Base-by-base conservation (phyloP, 2,797 vertebrate genomes). In the Xerus rutilus region DNA sequence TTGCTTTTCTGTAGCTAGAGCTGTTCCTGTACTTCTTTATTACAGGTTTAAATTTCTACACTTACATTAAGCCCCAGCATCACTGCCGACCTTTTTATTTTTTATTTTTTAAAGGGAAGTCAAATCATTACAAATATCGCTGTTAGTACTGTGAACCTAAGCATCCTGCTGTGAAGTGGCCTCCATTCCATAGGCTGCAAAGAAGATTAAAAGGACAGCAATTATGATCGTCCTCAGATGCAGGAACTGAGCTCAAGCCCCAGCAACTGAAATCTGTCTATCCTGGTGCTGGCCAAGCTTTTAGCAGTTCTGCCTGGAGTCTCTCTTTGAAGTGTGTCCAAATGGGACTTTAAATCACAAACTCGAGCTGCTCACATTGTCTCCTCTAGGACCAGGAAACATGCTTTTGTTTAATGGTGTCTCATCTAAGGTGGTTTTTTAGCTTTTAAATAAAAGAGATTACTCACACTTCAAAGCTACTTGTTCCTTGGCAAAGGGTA, bases 251-350 rank as follows among this genome's bases (percentile, higher is more conserved):
- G 76, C 78, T 79, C 74, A 67, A 72, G 77, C 47, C 28, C 35
- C 15, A 0, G 25, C 17, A 32, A 94, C 89, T 91, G 11, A 88
- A 74, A 47, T 89, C 47, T 54, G 32, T 70, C 28, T 2, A 25
- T 83, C 82, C 93, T 65, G 23, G 78, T 32, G 86, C 52, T 64
- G 39, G 72, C 0, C 0, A 76, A 15, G 85, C 76, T 81, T 52
- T 92, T 57, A 93, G 74, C 59, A 20, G 32, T 15, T 83, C 70
- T 91, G 87, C 89, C 95, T 83, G 62, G 57, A 89, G 92, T 25
- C 25, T n/a, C 6, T 69, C 95, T 98, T 93, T 96, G 91, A 98
- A 94, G 96, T 89, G 57, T 32, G 69, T 94, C 94, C 96, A 96
- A 84, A 90, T 15, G 74, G 84, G 45, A 91, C 93, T 62, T 74